phyloP scores from a whole-genome alignment of 2,797 vertebrate genomes.

The Dipus sagitta region DNA sequence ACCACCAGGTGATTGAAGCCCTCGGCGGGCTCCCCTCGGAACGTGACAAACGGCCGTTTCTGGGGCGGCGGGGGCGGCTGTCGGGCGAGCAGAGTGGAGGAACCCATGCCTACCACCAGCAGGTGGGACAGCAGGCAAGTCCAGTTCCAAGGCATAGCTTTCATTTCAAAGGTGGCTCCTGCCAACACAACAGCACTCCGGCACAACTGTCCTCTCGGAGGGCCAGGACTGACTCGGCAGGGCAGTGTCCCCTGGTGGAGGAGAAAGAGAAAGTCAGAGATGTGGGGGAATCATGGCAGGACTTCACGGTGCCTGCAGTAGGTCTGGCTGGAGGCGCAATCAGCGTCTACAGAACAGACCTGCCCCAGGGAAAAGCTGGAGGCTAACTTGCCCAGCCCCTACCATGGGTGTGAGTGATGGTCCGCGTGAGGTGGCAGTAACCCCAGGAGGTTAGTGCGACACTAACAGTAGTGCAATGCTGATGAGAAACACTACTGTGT shows the following conservation, averaged over 20 bases:
- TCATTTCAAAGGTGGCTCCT: slow-evolving; percentile 86
- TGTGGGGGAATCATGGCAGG: no score
- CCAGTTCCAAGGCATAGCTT: slow-evolving; percentile 91
- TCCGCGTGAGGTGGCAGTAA: background rate
- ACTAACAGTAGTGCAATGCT: background rate
- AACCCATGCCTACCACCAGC: slow-evolving; percentile 90
- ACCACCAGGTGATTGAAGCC: slow-evolving; percentile 98
- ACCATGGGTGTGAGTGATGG: background rate
- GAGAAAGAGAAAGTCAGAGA: slow-evolving; percentile 78
- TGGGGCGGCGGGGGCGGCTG: slow-evolving; percentile 84
- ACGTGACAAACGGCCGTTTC: slow-evolving; percentile 93
- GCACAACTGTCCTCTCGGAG: slow-evolving; percentile 85
- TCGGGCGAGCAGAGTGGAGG: slow-evolving; percentile 83
- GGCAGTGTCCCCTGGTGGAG: slow-evolving; percentile 89
- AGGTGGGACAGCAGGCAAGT: slow-evolving; percentile 92
- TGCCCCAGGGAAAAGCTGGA: no score
- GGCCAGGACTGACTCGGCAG: slow-evolving; percentile 86
- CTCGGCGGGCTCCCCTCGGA: slow-evolving; percentile 92
- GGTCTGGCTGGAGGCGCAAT: background rate
- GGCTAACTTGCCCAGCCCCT: no score
- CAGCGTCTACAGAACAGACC: accelerated
- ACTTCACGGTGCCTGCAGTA: background rate
- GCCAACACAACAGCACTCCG: slow-evolving; percentile 68
- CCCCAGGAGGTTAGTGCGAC: background rate
- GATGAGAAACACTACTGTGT: background rate